Evolutionary conservation across 2,797 vertebrate species (phyloP).

Genomic region (Thamnophis elegans): DNA sequence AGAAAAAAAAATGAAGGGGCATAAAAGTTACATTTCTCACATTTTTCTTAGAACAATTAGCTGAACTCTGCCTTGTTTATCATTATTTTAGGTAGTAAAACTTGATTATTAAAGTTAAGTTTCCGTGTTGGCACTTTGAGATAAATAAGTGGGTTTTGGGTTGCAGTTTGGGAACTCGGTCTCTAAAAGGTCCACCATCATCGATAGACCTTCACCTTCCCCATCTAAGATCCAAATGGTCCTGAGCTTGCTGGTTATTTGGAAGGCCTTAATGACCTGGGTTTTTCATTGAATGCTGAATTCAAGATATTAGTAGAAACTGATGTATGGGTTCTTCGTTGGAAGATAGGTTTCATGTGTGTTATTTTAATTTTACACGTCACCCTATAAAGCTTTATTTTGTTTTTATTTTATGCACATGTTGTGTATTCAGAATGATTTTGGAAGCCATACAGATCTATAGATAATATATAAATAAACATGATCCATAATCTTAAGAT

Average conservation of each 20-base stretch:
- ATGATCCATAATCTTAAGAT: background rate
- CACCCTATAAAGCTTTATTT: background rate
- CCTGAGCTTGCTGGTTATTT: background rate
- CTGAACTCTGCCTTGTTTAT: no score
- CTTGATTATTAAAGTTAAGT: no score
- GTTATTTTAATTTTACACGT: background rate
- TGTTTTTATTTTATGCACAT: background rate
- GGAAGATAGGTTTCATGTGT: background rate
- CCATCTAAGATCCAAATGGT: background rate
- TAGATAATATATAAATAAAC: background rate
- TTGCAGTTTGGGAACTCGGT: no score
- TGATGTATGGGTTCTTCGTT: background rate
- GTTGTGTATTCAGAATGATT: background rate
- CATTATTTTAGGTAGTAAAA: no score
- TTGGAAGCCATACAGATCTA: background rate
- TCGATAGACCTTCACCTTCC: background rate
- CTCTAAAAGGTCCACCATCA: no score
- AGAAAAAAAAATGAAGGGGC: no score
- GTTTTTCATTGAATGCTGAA: background rate
- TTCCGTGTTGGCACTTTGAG: no score
- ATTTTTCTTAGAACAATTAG: no score
- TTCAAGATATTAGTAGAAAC: background rate
- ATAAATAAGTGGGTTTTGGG: no score
- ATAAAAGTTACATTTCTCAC: no score
- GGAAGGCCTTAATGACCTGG: background rate